Base-by-base conservation (phyloP, 2,797 vertebrate species). In the Danionella dracula region DNA sequence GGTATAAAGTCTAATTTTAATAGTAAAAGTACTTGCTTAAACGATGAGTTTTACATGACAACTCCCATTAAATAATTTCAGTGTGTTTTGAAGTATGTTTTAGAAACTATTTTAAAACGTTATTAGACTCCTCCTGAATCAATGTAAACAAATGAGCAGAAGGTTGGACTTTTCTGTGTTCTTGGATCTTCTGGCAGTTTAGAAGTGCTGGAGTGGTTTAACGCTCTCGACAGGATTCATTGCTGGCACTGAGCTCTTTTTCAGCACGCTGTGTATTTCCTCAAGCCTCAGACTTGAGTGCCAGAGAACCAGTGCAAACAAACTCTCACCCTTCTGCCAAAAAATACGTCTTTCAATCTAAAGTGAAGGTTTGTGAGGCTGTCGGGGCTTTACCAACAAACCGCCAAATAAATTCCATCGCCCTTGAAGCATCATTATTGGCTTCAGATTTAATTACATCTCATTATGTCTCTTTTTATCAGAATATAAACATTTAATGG, bases 401-500 rank as follows among this genome's bases (percentile, higher is more conserved):
- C 68, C 77, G 60, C 71, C 16, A 61, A 3, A 27, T 37, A 17
- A 11, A 80, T 83, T 80, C 76, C 76, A 74, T 75, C 56, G 77
- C 73, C 77, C 64, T 67, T 67, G 73, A 78, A 79, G 81, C 75
- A 71, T 70, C 45, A 83, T 89, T 87, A 88, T 71, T 71, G 72
- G 79, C 73, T 85, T 88, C 81, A 81, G 73, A 81, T 84, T 83
- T 82, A 86, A 89, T 89, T 85, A 87, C 77, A 73, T 46, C 21
- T 82, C 84, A 83, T 84, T 86, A 86, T 78, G 76, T 75, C 44
- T 77, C 37, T 86, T 81, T 83, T 81, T 70, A 34, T 55, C 58
- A 78, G 74, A 71, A 78, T 69, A 80, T 84, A 83, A 73, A 84
- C 79, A 79, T 86, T 85, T 78, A 78, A 83, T 79, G 76, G 69